A percentile compares a stretch with the other conserved stretches of the same genome.
phyloP scores from a whole-genome alignment of 2,888 invertebrate genomes.

The Ligdia adustata region DNA sequence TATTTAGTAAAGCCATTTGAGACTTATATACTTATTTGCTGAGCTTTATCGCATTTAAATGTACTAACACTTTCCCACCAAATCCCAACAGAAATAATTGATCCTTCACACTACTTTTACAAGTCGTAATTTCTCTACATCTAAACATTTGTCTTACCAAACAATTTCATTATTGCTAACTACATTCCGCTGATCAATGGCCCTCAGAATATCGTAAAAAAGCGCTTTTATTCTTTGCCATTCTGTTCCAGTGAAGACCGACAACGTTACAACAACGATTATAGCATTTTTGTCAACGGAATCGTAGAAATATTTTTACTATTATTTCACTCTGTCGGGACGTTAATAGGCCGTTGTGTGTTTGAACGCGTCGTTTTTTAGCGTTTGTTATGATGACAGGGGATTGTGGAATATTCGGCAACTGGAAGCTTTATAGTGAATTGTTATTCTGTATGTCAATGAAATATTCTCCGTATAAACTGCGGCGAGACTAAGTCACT shows the following conservation, averaged over 20 bases:
- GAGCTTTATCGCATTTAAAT: too few relatives aligned
- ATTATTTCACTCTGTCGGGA: constrained; percentile 53
- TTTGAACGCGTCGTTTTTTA: constrained; percentile 47
- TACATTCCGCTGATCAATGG: constrained; percentile 18
- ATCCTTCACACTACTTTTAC: too few relatives aligned
- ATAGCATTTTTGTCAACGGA: constrained; percentile 39
- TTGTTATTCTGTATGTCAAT: constrained; percentile 20
- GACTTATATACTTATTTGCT: too few relatives aligned
- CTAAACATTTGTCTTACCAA: background rate
- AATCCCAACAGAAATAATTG: too few relatives aligned
- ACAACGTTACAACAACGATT: constrained; percentile 4
- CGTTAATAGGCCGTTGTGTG: constrained; percentile 61
- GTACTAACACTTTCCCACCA: too few relatives aligned
- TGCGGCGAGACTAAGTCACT: background rate
- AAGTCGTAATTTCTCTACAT: too few relatives aligned
- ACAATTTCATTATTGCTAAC: constrained; percentile 5
- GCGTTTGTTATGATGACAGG: constrained; percentile 38
- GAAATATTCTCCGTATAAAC: constrained; percentile 4
- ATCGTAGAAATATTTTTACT: constrained; percentile 47
- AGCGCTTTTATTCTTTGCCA: constrained; percentile 12
- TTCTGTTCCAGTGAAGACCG: constrained; percentile 23
- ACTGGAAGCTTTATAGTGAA: constrained; percentile 10
- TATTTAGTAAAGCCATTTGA: too few relatives aligned
- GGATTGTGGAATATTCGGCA: constrained; percentile 41
- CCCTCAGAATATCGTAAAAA: constrained; percentile 24